Base-by-base conservation (phyloP, 2,797 vertebrate species). In the Halcyon smyrnensis region DNA sequence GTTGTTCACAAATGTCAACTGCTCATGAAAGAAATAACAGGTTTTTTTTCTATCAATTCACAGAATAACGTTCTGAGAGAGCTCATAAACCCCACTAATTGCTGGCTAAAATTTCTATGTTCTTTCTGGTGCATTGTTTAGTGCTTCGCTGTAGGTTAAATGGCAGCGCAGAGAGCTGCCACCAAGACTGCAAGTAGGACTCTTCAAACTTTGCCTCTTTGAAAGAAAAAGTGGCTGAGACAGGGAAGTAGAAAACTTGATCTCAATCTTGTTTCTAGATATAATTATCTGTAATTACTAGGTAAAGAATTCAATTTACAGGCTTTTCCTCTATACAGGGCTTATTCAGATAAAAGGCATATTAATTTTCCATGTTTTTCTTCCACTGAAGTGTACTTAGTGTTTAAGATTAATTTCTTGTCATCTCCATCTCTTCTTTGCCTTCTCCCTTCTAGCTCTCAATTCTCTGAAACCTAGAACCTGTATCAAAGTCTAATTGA, bases 1-100 rank as follows among this genome's bases (percentile, higher is more conserved):
- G 92, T 95, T 97, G 89, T 97, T 97, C 97, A 89, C 92, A 97
- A 97, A 96, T 97, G 93, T 97, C 95, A 97, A 69, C 87, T 88
- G 84, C 69, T 92, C 75, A 46, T 86, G 94, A 80, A 87, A 56
- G 65, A 94, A 84, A 90, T 94, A 79, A 77, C 93, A 90, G 56
- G 18, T 39, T 93, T 91, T 79, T 79, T 94, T 92, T 63, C 51
- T 21, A 80, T 90, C 74, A 93, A 11, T 62, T 94, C 92, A 34
- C 34, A 89, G 73, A 92, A 80, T 87, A 95, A 67, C 9, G 54
- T 91, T 70, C 88, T n/a, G 90, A 92, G 95, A 3, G 86, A 92
- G 78, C 76, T 80, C 74, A 94, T 73, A 95, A 96, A 73, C 57
- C 70, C 25, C 3, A 8, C 32, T 92, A 96, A 87, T 93, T 82